Evolutionary conservation across 2,888 invertebrate genomes (phyloP), one percentile per base, ranked within the genome.

Genomic region (Tipula helvola): DNA sequence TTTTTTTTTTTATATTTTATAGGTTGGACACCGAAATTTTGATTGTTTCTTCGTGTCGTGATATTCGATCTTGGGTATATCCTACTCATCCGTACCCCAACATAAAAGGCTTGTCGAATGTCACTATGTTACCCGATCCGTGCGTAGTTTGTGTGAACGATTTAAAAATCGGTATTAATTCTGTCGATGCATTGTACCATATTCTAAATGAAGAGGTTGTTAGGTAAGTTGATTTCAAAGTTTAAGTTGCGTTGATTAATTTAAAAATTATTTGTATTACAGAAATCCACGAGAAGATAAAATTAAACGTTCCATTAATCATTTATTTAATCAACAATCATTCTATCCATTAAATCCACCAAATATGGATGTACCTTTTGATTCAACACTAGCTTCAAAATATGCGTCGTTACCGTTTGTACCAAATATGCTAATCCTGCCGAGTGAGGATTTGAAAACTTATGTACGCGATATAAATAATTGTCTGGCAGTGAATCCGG

Each of bases 261-360:
- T 44, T 85, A 42, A 42, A 5, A 4, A 52, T 44, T 39, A 10
- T 18, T 18, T 8, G 18, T 36, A 85, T 52, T 88, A 5, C 28
- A 93, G 92, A 16, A 92, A 92, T 88, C 91, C 92, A 18, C 90
- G 91, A n/a, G 36, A 52, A 39, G 97, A 97, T 90, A 94, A 97
- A 89, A 91, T 97, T 88, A 94, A 95, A 44, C 94, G 97, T 7
- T 91, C 97, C 84, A 94, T 95, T 16, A 92, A 93, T 36, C 96
- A 97, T 91, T 90, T 98, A 83, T 89, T 97, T 47, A 91, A 93
- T 88, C 98, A 98, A 91, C 94, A 95, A 89, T 94, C 94, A 88
- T 96, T 96, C 90, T 97, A 96, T 91, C 97, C 98, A 1, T 91
- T 97, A 87, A 95, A 95, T 91, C 97, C 97, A 87, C 93, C 96